Conservation (phyloP, 2,888 invertebrate genomes). For the Tuta absoluta region DNA sequence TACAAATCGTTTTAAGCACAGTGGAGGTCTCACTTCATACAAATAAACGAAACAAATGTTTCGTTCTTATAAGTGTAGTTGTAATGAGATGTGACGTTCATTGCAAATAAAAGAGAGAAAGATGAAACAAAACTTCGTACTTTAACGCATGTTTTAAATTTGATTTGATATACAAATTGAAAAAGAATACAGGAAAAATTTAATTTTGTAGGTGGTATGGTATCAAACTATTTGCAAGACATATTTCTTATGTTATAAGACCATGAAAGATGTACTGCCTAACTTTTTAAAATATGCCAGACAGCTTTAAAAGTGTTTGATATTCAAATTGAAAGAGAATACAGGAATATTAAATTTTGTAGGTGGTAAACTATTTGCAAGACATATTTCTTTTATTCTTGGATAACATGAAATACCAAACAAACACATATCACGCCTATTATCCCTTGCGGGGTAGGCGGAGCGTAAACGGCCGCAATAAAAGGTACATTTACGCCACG, state of each 20-base stretch:
- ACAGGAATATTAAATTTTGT: conserved; percentile 44
- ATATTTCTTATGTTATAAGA: background rate
- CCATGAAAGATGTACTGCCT: background rate
- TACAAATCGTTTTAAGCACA: no score
- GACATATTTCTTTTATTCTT: conserved; percentile 30
- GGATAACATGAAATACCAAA: no score
- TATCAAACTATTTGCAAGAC: conserved; percentile 50
- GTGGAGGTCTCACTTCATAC: no score
- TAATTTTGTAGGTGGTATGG: conserved; percentile 54
- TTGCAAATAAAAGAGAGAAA: no score
- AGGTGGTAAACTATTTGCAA: conserved; percentile 58
- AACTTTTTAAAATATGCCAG: conserved; percentile 31
- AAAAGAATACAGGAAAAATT: background rate
- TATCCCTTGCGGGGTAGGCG: no score
- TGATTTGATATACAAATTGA: background rate
- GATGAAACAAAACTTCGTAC: no score
- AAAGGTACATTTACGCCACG: no score
- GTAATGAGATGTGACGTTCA: no score
- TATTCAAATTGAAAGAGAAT: background rate
- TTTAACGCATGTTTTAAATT: background rate
- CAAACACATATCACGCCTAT: no score
- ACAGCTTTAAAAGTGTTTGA: conserved; percentile 2
- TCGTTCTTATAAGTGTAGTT: no score
- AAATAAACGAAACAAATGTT: no score
- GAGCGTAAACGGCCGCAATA: no score